These are phyloP conservation scores for Tetramorium alpestre DNA, from an alignment of 1,140 invertebrate genomes.

Conservation along the genomic window DNA sequence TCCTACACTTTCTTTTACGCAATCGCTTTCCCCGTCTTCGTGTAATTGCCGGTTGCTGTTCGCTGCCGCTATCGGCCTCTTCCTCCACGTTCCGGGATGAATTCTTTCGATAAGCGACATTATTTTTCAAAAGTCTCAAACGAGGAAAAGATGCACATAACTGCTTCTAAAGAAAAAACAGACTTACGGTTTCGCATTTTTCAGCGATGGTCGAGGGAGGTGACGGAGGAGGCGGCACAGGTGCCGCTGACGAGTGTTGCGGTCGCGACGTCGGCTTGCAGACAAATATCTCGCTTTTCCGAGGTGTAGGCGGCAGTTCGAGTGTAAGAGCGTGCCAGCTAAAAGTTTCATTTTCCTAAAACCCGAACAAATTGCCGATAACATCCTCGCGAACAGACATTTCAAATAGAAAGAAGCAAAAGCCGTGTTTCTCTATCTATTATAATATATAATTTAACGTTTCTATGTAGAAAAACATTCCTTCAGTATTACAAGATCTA, in stretches of 20 bases:
- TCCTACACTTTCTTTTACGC: constrained; percentile 80
- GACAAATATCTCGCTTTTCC: constrained; percentile 69
- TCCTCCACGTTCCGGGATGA: constrained; percentile 28
- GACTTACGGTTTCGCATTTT: constrained; percentile 48
- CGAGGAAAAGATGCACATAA: background rate
- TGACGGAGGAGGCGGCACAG: constrained; percentile 24
- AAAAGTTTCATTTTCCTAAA: constrained; percentile 80
- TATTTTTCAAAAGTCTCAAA: background rate
- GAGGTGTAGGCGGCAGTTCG: constrained; percentile 78
- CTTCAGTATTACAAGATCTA: background rate
- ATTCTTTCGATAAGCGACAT: constrained; percentile 35
- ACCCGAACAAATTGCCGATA: background rate
- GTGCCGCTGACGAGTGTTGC: constrained; percentile 55
- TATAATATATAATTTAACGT: background rate
- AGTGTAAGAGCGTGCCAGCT: constrained; percentile 83
- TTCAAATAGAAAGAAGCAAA: background rate
- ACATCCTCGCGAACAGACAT: background rate
- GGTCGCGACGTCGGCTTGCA: constrained; percentile 62
- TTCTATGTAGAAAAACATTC: background rate
- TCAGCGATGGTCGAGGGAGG: constrained; percentile 1
- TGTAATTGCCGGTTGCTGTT: constrained; percentile 70
- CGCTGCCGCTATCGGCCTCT: constrained; percentile 71
- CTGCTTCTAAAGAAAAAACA: background rate
- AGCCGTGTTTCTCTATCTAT: background rate
- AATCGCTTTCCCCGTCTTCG: constrained; percentile 79